phyloP scores from a whole-genome alignment of 2,888 invertebrate genomes.

The Pachliopta kotzebuea region DNA sequence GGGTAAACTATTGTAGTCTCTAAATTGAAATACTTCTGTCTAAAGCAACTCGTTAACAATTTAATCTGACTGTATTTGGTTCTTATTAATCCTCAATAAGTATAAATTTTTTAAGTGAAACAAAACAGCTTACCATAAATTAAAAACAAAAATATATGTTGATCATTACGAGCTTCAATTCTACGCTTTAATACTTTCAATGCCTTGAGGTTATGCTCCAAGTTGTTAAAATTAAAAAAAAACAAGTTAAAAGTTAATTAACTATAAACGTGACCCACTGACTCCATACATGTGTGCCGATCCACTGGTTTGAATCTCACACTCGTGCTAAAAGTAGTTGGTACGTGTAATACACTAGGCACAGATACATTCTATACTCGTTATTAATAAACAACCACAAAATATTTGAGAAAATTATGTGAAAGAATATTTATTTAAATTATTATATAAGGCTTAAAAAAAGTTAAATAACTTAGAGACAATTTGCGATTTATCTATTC shows the following conservation, averaged over 20 bases:
- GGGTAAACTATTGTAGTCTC: neutral
- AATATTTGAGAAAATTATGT: neutral
- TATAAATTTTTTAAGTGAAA: neutral
- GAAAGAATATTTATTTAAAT: neutral
- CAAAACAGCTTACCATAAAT: neutral
- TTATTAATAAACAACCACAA: neutral
- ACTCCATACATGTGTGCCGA: constrained; percentile 11
- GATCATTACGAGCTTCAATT: neutral
- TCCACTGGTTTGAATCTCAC: constrained; percentile 15
- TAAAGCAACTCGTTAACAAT: neutral
- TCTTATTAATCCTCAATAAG: neutral
- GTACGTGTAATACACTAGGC: constrained; percentile 4
- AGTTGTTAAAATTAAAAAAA: constrained; percentile 1
- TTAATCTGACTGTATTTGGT: neutral
- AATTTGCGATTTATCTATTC: constrained; percentile 1
- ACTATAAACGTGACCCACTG: constrained; percentile 18
- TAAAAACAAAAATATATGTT: neutral
- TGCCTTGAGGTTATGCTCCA: neutral
- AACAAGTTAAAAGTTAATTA: constrained; percentile 15
- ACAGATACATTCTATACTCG: constrained; percentile 8
- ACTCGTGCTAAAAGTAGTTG: constrained; percentile 17
- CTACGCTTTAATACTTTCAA: neutral
- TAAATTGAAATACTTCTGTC: neutral
- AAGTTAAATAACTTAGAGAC: neutral
- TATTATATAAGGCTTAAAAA: neutral